These are phyloP conservation scores for Cathartes aura DNA, from an alignment of 2,113 vertebrate genomes.

Conservation along the genomic window DNA sequence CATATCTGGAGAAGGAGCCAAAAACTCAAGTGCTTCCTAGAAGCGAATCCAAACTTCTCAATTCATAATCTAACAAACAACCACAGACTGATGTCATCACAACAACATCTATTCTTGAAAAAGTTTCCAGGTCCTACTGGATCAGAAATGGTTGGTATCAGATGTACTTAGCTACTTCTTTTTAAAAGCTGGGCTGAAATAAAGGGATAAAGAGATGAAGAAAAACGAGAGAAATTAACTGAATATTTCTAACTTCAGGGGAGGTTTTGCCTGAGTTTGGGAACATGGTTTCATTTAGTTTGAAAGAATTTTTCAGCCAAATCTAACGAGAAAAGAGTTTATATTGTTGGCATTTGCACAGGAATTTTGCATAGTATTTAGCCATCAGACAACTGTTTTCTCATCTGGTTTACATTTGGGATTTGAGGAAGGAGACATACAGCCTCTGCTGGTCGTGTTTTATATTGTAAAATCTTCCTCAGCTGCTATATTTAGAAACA, in stretches of 20 bases:
- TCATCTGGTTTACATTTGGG: not conserved
- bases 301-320: not conserved
- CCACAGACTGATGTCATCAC: not conserved
- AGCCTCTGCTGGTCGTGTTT: not conserved
- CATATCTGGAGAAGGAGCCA: not conserved
- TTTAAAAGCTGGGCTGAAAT: not conserved
- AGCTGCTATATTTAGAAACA: not conserved
- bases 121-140: not conserved
- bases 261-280: not conserved
- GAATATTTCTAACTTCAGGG: not conserved
- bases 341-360: not conserved
- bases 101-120: not conserved
- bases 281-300: not conserved
- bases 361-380: not conserved
- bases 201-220: not conserved
- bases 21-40: not conserved
- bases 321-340: not conserved
- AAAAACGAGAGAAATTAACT: not conserved
- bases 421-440: not conserved
- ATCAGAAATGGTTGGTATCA: not conserved
- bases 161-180: not conserved
- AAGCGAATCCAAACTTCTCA: not conserved
- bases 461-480: not conserved
- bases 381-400: not conserved
- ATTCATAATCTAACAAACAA: not conserved